phyloP scores from a whole-genome alignment of 2,888 invertebrate species.

The Carcina quercana region DNA sequence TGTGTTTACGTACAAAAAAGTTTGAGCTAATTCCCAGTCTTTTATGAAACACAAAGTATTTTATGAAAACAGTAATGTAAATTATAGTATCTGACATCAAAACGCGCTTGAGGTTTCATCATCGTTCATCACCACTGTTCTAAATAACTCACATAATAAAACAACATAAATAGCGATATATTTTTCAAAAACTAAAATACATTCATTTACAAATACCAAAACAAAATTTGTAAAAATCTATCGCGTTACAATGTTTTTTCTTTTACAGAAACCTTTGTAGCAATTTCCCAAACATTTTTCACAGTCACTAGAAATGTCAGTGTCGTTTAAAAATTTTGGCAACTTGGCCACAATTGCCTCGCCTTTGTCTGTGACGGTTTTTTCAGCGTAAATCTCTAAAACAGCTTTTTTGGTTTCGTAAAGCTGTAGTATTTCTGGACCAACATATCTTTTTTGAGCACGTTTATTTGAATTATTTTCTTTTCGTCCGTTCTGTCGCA shows the following conservation, averaged over 20 bases:
- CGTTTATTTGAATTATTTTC: slow-evolving; percentile 5
- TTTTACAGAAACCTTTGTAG: slow-evolving; percentile 22
- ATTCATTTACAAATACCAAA: slow-evolving; percentile 1
- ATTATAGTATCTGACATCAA: no score
- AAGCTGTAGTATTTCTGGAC: slow-evolving; percentile 43
- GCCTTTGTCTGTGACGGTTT: slow-evolving; percentile 25
- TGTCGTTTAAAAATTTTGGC: slow-evolving; percentile 44
- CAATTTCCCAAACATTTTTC: slow-evolving; percentile 21
- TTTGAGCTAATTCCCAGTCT: no score
- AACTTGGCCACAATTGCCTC: slow-evolving; percentile 43
- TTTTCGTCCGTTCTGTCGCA: background rate
- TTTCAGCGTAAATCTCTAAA: slow-evolving; percentile 51
- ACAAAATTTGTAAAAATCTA: slow-evolving; percentile 12
- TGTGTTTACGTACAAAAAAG: no score
- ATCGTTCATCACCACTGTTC: no score
- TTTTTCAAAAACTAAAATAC: background rate
- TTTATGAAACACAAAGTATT: no score
- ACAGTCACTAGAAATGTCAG: slow-evolving; percentile 25
- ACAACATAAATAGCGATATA: no score
- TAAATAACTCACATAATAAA: no score
- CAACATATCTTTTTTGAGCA: slow-evolving; percentile 5
- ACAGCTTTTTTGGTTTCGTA: slow-evolving; percentile 57
- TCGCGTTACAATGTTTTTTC: slow-evolving; percentile 26
- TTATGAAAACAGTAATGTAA: no score
- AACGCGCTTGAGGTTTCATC: no score